phyloP scores from a whole-genome alignment of 2,113 vertebrate species.

The Anhinga anhinga region DNA sequence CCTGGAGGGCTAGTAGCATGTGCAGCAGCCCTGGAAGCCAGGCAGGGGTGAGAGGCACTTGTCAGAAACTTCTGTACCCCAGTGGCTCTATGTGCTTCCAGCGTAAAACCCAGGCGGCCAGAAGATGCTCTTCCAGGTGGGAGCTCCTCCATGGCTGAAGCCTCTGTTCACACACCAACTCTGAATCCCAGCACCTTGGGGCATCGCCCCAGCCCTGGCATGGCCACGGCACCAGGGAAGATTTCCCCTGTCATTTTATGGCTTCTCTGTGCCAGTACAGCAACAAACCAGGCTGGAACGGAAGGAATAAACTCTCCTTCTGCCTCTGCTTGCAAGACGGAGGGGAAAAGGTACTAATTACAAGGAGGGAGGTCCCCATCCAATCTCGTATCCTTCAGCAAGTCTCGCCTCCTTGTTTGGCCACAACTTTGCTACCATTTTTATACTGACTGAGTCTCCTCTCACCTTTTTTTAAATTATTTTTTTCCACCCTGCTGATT shows the following conservation, averaged over 20 bases:
- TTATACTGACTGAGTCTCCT: background rate
- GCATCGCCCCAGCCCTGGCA: background rate
- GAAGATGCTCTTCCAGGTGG: background rate
- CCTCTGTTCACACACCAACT: background rate
- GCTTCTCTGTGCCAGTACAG: background rate
- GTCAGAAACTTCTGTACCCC: background rate
- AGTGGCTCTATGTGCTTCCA: background rate
- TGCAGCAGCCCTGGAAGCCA: accelerated
- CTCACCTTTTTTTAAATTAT: background rate
- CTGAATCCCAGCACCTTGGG: background rate
- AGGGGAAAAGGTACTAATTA: background rate
- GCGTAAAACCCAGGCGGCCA: background rate
- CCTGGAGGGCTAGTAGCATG: background rate
- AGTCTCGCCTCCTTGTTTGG: background rate
- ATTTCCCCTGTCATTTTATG: background rate
- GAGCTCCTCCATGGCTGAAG: background rate
- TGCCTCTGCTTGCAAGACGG: background rate
- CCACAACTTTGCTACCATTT: background rate
- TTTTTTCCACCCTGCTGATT: background rate
- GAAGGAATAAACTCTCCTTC: background rate
- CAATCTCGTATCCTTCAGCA: background rate
- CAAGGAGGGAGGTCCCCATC: background rate
- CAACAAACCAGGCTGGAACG: background rate
- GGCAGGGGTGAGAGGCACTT: background rate
- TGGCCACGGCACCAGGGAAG: background rate